Evolutionary conservation across 2,888 invertebrate species (phyloP).

Genomic region (Cosmorhoe ocellata): DNA sequence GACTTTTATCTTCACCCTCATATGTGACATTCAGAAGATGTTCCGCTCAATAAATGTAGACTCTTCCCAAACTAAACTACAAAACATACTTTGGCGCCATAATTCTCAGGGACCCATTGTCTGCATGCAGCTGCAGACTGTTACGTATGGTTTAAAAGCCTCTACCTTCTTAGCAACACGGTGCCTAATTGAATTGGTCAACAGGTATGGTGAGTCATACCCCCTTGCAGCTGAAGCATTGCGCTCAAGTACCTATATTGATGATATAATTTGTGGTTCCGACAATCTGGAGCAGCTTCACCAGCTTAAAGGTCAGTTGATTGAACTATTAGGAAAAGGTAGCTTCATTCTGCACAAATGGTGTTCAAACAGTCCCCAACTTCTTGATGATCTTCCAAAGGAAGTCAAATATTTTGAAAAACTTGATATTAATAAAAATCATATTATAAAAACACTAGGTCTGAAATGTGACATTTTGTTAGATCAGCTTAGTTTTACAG

Average conservation of each 20-base stretch:
- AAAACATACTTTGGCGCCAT: not conserved
- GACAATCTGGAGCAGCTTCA: not conserved
- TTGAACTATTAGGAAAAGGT: not conserved
- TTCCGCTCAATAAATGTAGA: not conserved
- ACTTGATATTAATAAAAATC: not conserved
- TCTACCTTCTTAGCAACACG: not conserved
- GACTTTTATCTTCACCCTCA: not conserved
- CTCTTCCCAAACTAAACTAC: not conserved
- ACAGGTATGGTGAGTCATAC: not conserved
- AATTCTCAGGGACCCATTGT: not conserved
- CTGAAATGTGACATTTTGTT: not conserved
- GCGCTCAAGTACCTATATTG: not conserved
- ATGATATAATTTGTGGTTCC: not conserved
- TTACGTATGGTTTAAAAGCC: not conserved
- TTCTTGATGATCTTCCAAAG: not conserved
- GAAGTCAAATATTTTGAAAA: not conserved
- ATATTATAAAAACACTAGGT: not conserved
- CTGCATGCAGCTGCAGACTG: not conserved
- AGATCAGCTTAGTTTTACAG: not conserved
- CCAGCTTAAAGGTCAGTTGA: not conserved
- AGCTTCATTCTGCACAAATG: not conserved
- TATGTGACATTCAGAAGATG: conserved; percentile 1
- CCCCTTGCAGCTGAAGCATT: not conserved
- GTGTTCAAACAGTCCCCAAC: not conserved
- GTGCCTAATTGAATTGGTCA: not conserved